Conservation (phyloP, 2,797 vertebrate genomes). For the Lutjanus campechanus region DNA sequence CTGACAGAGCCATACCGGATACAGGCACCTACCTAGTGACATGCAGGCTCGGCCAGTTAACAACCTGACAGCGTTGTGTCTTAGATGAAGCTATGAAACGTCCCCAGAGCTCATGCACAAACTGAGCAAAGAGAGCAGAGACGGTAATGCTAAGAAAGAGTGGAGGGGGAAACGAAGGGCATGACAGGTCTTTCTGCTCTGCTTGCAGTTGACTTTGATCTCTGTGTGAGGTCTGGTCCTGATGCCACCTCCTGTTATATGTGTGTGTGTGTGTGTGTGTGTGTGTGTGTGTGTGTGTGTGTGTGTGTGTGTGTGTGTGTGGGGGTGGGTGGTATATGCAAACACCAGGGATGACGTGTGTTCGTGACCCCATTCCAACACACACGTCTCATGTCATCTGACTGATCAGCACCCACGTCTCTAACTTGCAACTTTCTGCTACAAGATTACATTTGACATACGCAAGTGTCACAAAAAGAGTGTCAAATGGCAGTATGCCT, state of each 20-base stretch:
- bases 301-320: neutral
- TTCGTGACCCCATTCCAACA: neutral
- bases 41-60: constrained; percentile 20
- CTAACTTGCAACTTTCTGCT: constrained; percentile 13
- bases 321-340: neutral
- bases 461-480: constrained; percentile 31
- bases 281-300: neutral
- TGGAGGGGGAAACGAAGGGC: constrained; percentile 31
- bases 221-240: constrained; percentile 48
- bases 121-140: constrained; percentile 40
- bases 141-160: constrained; percentile 44
- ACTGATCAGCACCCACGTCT: constrained; percentile 30
- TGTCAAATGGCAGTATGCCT: constrained; percentile 41
- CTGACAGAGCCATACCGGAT: constrained; percentile 38
- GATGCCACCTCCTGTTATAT: constrained; percentile 47
- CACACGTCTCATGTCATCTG: constrained; percentile 23
- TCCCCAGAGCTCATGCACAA: constrained; percentile 40
- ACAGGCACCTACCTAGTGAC: constrained; percentile 53
- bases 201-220: constrained; percentile 73
- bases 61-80: constrained; percentile 17
- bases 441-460: constrained; percentile 51
- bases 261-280: neutral
- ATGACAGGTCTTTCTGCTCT: constrained; percentile 63
- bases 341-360: constrained; percentile 8
- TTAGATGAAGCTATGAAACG: constrained; percentile 53